Base-by-base conservation (phyloP, 2,113 vertebrate species). In the Casuarius casuarius region DNA sequence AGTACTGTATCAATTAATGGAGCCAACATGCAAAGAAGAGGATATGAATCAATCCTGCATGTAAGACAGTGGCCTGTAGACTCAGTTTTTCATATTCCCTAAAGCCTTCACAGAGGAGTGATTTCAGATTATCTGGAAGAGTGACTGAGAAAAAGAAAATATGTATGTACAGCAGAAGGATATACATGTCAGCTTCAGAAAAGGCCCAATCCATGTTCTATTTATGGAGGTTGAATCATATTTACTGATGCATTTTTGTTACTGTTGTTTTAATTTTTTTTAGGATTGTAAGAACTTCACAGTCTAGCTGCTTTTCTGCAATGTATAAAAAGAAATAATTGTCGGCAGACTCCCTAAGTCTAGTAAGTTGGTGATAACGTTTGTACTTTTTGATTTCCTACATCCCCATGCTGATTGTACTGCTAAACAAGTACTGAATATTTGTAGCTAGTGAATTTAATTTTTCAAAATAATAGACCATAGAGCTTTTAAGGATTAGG, bases 1-100 rank as follows among this genome's bases (percentile, higher is more conserved):
- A 91, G n/a, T 58, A 33, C 71, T 90, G 10, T 95, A 94, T 92
- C 97, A 98, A 96, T 98, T 97, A 97, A 92, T 91, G 93, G 90
- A 97, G 82, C 84, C 93, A 94, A 94, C 10, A 84, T 82, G 75
- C 44, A 82, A 87, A 94, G 92, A 86, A 5, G 85, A 96, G 92
- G 84, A 92, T 93, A 71, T 82, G 97, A 93, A 97, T 98, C 94
- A 97, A 72, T 96, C 40, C 58, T 77, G 51, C 54, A 68, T 58
- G 6, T 17, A 91, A 97, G 79, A 79, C 31, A 51, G 42, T 85
- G 81, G 73, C 48, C 44, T 89, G 31, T 26, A 89, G 51, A 87
- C 66, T 65, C 79, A 70, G 26, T 79, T 87, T 76, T 90, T 35
- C 16, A 44, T 66, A 90, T 61, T 74, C 58, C 12, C 33, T 84